A percentile compares a stretch with the other conserved stretches of the same genome.
Conservation (phyloP, 2,888 invertebrate genomes). For the Cenopis cana region DNA sequence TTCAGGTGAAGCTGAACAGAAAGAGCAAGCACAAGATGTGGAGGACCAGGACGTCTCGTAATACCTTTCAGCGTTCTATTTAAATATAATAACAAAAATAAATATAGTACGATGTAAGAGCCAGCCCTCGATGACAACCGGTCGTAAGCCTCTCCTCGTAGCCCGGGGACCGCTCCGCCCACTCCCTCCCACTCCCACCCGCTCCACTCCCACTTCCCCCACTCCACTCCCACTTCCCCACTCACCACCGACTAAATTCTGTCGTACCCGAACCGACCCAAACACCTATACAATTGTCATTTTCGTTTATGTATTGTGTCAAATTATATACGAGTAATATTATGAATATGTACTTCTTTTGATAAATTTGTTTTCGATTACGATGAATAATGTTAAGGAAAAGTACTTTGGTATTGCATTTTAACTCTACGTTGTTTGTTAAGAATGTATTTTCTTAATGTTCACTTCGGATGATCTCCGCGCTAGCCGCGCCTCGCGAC, state of each 20-base stretch:
- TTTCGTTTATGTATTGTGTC: constrained; percentile 72
- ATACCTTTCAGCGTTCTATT: constrained; percentile 82
- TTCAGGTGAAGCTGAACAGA: constrained; percentile 95
- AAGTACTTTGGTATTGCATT: constrained; percentile 81
- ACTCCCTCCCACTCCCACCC: constrained; percentile 39
- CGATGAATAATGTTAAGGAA: constrained; percentile 75
- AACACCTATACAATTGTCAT: constrained; percentile 47
- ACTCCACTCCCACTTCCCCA: constrained; percentile 29
- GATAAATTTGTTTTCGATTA: constrained; percentile 80
- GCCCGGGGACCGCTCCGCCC: constrained; percentile 25
- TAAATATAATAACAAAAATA: constrained; percentile 81
- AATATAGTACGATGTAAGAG: constrained; percentile 82
- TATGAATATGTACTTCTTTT: constrained; percentile 76
- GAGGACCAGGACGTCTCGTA: constrained; percentile 99
- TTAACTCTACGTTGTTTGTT: constrained; percentile 74
- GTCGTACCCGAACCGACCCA: constrained; percentile 39
- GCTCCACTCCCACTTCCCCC: constrained; percentile 40
- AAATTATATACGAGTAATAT: constrained; percentile 73
- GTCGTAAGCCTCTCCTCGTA: constrained; percentile 60
- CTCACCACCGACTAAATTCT: constrained; percentile 34
- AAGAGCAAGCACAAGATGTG: constrained; percentile 96
- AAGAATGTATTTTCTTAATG: constrained; percentile 70
- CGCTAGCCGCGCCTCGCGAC: constrained; percentile 51
- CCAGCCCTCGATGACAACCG: constrained; percentile 78
- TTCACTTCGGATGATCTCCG: constrained; percentile 65